A percentile compares a stretch with the other conserved stretches of the same genome.
Evolutionary conservation across 2,797 vertebrate species (phyloP).

Genomic region (Lutjanus argentimaculatus): DNA sequence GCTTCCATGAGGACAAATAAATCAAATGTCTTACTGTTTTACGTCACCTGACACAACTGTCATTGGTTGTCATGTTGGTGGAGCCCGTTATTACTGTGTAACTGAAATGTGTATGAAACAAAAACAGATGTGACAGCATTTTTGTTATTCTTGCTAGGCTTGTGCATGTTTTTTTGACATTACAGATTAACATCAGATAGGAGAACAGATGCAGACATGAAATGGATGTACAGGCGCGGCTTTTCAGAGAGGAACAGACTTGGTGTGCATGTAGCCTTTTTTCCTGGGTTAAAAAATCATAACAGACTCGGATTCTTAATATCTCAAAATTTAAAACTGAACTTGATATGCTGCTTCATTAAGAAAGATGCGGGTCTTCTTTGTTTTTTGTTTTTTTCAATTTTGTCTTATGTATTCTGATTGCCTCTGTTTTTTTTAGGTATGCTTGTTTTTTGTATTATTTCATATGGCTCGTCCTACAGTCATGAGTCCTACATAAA

Average conservation of each 20-base stretch:
- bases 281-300: background rate
- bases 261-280: background rate
- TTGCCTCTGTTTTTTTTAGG: no score
- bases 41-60: background rate
- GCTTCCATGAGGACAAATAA: background rate
- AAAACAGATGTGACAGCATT: constrained; percentile 35
- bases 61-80: background rate
- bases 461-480: no score
- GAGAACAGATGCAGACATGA: background rate
- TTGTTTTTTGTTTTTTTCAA: no score
- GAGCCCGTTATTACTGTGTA: constrained; percentile 9
- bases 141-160: constrained; percentile 15
- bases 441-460: no score
- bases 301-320: background rate
- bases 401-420: no score
- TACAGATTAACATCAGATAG: constrained; percentile 21
- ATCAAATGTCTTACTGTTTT: constrained; percentile 1
- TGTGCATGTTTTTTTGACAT: background rate
- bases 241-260: constrained; percentile 1
- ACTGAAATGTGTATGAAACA: constrained; percentile 17
- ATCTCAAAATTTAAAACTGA: background rate
- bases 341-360: no score
- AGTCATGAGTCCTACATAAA: no score
- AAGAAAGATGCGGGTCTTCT: no score
- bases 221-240: background rate